phyloP scores from a whole-genome alignment of 2,888 invertebrate genomes.

The Synergus itoensis region DNA sequence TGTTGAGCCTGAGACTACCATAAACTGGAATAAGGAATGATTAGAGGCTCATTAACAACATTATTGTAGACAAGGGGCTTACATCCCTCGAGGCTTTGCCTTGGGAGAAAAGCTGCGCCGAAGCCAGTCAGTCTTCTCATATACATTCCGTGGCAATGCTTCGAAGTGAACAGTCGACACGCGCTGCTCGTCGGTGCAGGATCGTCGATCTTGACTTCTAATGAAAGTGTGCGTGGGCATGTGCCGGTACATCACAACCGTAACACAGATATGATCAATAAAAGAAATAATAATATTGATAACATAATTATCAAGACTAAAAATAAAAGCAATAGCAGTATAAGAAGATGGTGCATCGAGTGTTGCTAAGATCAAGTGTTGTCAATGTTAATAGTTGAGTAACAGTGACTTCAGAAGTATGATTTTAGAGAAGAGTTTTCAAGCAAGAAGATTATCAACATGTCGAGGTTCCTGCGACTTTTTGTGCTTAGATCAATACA shows the following conservation, averaged over 20 bases:
- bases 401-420: constrained; percentile 19
- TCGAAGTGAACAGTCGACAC: constrained; percentile 75
- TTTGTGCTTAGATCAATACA: not conserved
- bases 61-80: constrained; percentile 32
- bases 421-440: not conserved
- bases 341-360: constrained; percentile 24
- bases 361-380: constrained; percentile 32
- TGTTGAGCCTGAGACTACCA: not conserved
- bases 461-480: not conserved
- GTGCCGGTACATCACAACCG: constrained; percentile 39
- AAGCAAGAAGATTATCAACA: not conserved
- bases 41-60: constrained; percentile 37
- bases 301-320: not conserved
- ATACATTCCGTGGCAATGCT: constrained; percentile 59
- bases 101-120: constrained; percentile 34
- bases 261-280: constrained; percentile 24
- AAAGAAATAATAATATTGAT: constrained; percentile 34
- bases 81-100: constrained; percentile 31
- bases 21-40: constrained; percentile 6
- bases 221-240: constrained; percentile 25
- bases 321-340: constrained; percentile 21
- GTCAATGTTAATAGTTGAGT: constrained; percentile 18
- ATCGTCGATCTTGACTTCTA: constrained; percentile 21
- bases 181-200: constrained; percentile 72
- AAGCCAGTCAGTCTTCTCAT: constrained; percentile 18